Evolutionary conservation across 2,113 vertebrate genomes (phyloP), one percentile per base, ranked within the genome.

Genomic region (Girardinichthys multiradiatus): DNA sequence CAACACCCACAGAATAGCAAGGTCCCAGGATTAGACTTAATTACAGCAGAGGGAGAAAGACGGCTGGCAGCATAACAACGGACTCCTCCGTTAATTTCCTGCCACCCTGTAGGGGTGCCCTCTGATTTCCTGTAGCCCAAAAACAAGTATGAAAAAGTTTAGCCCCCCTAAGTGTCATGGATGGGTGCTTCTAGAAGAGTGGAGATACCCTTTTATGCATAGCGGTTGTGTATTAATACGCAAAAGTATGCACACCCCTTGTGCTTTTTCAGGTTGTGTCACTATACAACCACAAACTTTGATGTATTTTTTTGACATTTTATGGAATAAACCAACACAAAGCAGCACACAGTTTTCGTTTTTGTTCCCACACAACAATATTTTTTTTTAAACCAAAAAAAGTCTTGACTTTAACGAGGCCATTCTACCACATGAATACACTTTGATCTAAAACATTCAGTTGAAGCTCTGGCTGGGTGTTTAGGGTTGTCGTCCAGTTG

Each of bases 21-120:
- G 85, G 84, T 89, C 86, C 70, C 79, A 54, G 64, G 88, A 91
- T 89, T 80, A 90, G 87, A 91, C 88, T 91, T 93, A 91, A 93
- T 94, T 90, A 88, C 83, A 90, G 79, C 86, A 86, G 70, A 82
- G 77, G 74, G 89, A 89, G 82, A 87, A 91, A 79, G 74, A 87
- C 68, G 73, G 57, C 87, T 89, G 89, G 87, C 91, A 90, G 77
- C 90, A 82, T 72, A 90, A 90, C 89, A 90, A 87, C 62, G 19
- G 72, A 87, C 83, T 86, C 86, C 91, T 66, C 69, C 67, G 68
- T 91, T 90, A 62, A 92, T 91, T 90, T 91, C 92, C 89, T 91
- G 83, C 72, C 33, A 80, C 86, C 64, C 76, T 33, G 78, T 82
- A 81, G 74, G 75, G 77, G 74, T 58, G 79, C 76, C 72, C 74